Base-by-base conservation (phyloP, 2,113 vertebrate species). In the Megaceryle maxima region DNA sequence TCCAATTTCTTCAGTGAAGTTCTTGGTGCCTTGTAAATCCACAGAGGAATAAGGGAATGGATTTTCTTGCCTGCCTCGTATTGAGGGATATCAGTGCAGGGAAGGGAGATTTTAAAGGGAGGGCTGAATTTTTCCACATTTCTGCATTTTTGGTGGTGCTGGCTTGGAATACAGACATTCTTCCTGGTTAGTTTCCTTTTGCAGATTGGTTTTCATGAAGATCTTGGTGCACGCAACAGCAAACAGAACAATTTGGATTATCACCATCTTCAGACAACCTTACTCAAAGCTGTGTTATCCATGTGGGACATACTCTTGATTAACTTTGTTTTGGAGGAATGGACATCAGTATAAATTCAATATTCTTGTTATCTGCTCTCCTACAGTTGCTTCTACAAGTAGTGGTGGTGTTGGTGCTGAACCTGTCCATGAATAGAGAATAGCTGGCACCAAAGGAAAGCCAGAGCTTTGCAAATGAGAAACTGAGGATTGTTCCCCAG, bases 1-100 rank as follows among this genome's bases (percentile, higher is more conserved):
- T 17, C 24, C 7, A 44, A 0, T 84, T 79, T 94, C 35, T 94
- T 83, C 41, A 50, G 24, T 79, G 46, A 90, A 78, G 28, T 87
- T 43, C 48, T 37, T 75, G 44, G 10, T 81, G 33, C 43, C 13
- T 75, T 83, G 24, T 69, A 93, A 94, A 87, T 75, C 41, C 16
- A 25, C 75, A 11, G 22, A 90, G 57, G 19, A 85, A 70, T 53
- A 74, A 44, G 11, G 29, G 24, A 90, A 56, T 33, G 74, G 13
- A 75, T 90, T 95, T 93, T 90, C 66, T 92, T 89, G 69, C 66
- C 62, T 92, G 68, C 83, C 12, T 68, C 78, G 11, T 84, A 53
- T 76, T 70, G 69, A 72, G 74, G 44, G 41, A 11, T 94, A 31
- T 3, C 50, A 66, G 48, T 51, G 39, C 48, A 88, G 68, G 39